Conservation (phyloP, 2,888 invertebrate species). For the Zootermopsis nevadensis region DNA sequence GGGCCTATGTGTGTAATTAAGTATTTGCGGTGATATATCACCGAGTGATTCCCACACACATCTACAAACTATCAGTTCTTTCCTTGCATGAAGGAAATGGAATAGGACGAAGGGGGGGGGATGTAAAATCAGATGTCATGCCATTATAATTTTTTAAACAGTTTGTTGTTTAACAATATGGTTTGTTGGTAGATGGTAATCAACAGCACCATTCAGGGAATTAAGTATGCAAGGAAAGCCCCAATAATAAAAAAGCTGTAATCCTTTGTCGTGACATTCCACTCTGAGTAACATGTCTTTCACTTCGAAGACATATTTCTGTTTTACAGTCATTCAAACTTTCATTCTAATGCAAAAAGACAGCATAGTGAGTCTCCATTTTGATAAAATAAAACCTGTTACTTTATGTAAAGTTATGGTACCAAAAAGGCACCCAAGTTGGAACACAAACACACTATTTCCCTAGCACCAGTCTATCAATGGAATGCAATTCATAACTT, state of each 20-base stretch:
- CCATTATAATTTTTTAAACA: background rate
- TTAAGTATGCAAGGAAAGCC: conserved; percentile 17
- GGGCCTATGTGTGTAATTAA: background rate
- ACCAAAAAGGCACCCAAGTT: conserved; percentile 42
- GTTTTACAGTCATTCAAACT: conserved; percentile 1
- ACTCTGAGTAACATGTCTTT: background rate
- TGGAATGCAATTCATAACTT: conserved; percentile 45
- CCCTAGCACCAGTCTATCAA: conserved; percentile 48
- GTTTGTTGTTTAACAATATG: background rate
- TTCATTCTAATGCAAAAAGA: conserved; percentile 43
- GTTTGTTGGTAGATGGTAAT: background rate
- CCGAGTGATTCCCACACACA: background rate
- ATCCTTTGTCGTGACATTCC: background rate
- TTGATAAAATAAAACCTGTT: conserved; percentile 36
- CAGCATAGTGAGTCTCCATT: conserved; percentile 33
- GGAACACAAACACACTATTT: conserved; percentile 29
- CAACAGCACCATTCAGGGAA: background rate
- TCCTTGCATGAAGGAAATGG: background rate
- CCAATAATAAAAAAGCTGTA: background rate
- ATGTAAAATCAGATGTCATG: no score
- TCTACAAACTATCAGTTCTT: background rate
- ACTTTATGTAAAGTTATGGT: conserved; percentile 2
- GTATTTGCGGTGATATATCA: background rate
- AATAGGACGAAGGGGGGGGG: background rate
- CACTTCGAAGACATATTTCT: background rate